Evolutionary conservation across 2,113 vertebrate species (phyloP).

Genomic region (Gopherus evgoodei): DNA sequence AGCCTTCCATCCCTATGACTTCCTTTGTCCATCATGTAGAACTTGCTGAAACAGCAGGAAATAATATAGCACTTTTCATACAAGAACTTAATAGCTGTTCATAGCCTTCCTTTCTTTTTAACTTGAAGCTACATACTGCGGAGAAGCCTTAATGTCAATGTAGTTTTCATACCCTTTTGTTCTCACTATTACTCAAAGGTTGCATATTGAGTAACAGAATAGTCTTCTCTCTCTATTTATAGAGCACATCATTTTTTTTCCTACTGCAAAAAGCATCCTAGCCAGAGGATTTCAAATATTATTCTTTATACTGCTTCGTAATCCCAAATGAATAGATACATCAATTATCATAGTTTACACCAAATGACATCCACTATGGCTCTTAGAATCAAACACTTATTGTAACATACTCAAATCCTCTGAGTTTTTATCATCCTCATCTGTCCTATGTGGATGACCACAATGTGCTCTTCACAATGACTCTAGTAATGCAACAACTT

Average conservation of each 20-base stretch:
- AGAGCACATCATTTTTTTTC: background rate
- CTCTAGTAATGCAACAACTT: background rate
- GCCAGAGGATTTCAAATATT: background rate
- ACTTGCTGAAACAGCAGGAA: background rate
- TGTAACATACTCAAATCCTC: background rate
- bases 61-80: background rate
- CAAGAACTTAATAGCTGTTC: accelerated
- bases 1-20: background rate
- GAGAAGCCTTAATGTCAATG: background rate
- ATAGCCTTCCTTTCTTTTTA: background rate
- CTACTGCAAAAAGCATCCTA: background rate
- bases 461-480: background rate
- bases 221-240: background rate
- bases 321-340: background rate
- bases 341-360: slow-evolving; percentile 15
- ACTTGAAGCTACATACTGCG: background rate
- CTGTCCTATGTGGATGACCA: background rate
- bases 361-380: slow-evolving; percentile 7
- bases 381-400: slow-evolving; percentile 27
- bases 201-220: background rate
- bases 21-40: background rate
- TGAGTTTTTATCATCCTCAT: slow-evolving; percentile 18
- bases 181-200: background rate
- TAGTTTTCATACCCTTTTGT: background rate
- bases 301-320: slow-evolving; percentile 22